phyloP scores from a whole-genome alignment of 2,113 vertebrate genomes.

The Pollachius pollachius region DNA sequence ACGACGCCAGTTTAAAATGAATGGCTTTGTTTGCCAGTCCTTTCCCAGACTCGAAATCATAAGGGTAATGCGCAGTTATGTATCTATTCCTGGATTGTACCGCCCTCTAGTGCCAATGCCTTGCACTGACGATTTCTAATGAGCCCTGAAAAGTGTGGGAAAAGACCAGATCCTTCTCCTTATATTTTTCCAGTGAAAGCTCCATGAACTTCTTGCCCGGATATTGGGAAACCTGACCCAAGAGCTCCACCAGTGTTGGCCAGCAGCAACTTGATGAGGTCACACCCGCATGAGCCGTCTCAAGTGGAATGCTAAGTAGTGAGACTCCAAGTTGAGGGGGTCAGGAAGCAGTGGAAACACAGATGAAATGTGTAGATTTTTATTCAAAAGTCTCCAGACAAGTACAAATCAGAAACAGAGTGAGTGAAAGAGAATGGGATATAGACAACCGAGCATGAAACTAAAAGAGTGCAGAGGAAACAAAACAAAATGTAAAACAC shows the following conservation, averaged over 20 bases:
- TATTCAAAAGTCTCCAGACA: constrained; percentile 99
- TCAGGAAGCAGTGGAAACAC: constrained; percentile 46
- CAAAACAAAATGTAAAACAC: constrained; percentile 75
- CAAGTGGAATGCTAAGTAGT: too few species aligned
- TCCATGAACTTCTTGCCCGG: too few species aligned
- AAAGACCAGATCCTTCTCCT: background rate
- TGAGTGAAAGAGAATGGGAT: constrained; percentile 97
- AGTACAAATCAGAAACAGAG: constrained; percentile 99
- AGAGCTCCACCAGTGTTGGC: too few species aligned
- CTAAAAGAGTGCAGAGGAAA: constrained; percentile 83
- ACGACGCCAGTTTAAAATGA: too few species aligned
- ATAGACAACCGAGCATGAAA: constrained; percentile 88
- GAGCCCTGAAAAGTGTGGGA: background rate
- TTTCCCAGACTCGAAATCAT: too few species aligned
- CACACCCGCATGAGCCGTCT: too few species aligned
- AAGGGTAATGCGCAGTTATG: too few species aligned
- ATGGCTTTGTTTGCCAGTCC: too few species aligned
- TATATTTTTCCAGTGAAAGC: background rate
- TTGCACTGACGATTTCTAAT: background rate
- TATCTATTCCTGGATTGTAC: background rate
- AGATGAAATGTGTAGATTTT: constrained; percentile 94
- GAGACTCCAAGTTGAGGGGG: too few species aligned
- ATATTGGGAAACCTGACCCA: too few species aligned
- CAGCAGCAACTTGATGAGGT: too few species aligned
- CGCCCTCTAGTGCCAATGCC: constrained; percentile 49